These are phyloP conservation scores for Pseudobourletiella spinata DNA, from an alignment of 1,140 invertebrate species.

Conservation along the genomic window DNA sequence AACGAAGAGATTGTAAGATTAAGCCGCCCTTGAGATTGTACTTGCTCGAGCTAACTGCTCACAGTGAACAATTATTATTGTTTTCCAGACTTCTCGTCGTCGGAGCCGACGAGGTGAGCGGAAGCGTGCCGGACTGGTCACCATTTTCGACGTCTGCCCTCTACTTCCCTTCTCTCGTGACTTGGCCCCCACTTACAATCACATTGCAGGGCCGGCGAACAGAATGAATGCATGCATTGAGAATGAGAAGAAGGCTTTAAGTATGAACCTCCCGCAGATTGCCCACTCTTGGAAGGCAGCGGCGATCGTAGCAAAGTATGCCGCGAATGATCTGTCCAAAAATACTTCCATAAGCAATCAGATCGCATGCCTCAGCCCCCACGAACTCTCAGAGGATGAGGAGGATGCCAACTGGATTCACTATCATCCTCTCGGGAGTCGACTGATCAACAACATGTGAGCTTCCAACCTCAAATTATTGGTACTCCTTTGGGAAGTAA, in stretches of 20 bases:
- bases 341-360: background rate
- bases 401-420: conserved; percentile 61
- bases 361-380: background rate
- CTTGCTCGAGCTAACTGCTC: background rate
- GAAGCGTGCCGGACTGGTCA: conserved; percentile 49
- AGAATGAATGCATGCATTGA: conserved; percentile 17
- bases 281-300: conserved; percentile 24
- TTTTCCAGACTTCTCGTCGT: background rate
- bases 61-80: no score
- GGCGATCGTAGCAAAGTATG: conserved; percentile 6
- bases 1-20: conserved; percentile 14
- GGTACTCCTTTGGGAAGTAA: background rate
- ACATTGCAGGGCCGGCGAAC: conserved; percentile 36
- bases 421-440: conserved; percentile 73
- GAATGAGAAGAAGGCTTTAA: conserved; percentile 16
- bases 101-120: conserved; percentile 24
- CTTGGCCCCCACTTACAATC: conserved; percentile 66
- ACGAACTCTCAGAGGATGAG: conserved; percentile 20
- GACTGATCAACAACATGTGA: conserved; percentile 74
- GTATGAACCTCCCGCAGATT: conserved; percentile 10
- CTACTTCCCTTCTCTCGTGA: conserved; percentile 67
- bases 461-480: conserved; percentile 32
- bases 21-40: background rate
- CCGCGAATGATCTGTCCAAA: background rate
- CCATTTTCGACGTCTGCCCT: conserved; percentile 68